Evolutionary conservation across 2,113 vertebrate genomes (phyloP).

Genomic region (Notarius quadriscutis): DNA sequence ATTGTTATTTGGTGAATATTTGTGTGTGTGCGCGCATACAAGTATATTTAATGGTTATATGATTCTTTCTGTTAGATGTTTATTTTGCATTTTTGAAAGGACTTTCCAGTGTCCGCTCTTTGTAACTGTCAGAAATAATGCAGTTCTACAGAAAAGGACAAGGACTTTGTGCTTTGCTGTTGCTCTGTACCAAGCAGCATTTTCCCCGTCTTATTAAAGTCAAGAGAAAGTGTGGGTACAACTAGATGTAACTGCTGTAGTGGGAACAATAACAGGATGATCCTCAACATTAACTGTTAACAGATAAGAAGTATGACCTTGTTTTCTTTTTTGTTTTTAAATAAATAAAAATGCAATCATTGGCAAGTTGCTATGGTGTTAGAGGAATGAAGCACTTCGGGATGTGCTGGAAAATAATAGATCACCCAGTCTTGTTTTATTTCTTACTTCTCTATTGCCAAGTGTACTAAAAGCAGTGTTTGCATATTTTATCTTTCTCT

Average conservation of each 20-base stretch:
- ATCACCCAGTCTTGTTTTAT: not conserved
- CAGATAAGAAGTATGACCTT: not conserved
- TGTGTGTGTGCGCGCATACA: not conserved
- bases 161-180: not conserved
- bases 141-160: not conserved
- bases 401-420: not conserved
- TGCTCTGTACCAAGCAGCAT: not conserved
- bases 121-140: not conserved
- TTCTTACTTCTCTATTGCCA: not conserved
- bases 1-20: not conserved
- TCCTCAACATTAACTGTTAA: not conserved
- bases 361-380: not conserved
- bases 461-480: not conserved
- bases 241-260: not conserved
- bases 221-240: not conserved
- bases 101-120: not conserved
- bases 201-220: not conserved
- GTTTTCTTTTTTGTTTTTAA: not conserved
- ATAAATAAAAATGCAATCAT: not conserved
- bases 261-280: not conserved
- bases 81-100: not conserved
- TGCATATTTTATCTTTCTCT: not conserved
- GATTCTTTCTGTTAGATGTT: not conserved
- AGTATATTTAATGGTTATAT: not conserved
- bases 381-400: not conserved